phyloP scores from a whole-genome alignment of 1,140 invertebrate genomes.

The Cyphomyrmex costatus region DNA sequence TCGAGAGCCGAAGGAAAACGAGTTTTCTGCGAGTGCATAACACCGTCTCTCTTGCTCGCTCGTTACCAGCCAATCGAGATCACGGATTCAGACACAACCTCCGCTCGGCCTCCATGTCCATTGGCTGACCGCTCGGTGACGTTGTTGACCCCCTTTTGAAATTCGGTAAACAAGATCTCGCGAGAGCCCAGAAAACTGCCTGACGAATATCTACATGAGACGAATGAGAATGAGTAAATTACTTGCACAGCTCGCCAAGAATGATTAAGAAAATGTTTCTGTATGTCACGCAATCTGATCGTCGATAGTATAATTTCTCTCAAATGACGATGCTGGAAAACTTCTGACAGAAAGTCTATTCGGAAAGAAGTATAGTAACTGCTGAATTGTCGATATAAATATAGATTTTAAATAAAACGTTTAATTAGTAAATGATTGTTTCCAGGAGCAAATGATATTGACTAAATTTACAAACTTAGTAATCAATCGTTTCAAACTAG shows the following conservation, averaged over 20 bases:
- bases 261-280: constrained; percentile 2
- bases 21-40: constrained; percentile 29
- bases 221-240: background rate
- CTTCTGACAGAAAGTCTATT: background rate
- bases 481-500: too few species aligned
- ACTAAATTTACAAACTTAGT: too few species aligned
- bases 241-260: background rate
- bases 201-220: background rate
- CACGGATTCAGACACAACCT: constrained; percentile 4
- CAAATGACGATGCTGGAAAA: background rate
- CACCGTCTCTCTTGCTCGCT: background rate
- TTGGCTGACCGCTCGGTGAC: constrained; percentile 23
- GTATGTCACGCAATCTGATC: background rate
- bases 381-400: background rate
- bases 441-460: too few species aligned
- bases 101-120: background rate
- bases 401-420: background rate
- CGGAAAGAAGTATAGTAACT: background rate
- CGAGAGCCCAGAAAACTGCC: constrained; percentile 17
- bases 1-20: constrained; percentile 43
- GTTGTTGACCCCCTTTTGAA: constrained; percentile 51
- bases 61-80: constrained; percentile 10
- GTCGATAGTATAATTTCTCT: too few species aligned
- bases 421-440: background rate
- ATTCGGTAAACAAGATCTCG: constrained; percentile 49